Percentiles rank a stretch among this genome's conserved stretches.
Evolutionary conservation across 2,113 vertebrate species (phyloP).

Genomic region (Python bivittatus): DNA sequence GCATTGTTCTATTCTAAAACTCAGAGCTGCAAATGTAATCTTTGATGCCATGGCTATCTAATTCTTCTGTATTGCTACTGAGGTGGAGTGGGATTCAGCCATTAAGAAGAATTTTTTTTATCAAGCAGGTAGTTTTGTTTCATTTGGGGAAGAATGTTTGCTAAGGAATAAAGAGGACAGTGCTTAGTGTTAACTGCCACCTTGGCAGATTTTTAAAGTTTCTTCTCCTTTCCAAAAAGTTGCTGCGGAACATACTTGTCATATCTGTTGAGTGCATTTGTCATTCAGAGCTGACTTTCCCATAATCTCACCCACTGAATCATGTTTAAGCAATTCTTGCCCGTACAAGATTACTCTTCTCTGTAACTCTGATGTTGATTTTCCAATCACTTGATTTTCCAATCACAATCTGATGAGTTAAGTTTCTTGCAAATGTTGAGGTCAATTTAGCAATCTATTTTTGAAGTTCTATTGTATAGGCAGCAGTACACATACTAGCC

Average conservation of each 20-base stretch:
- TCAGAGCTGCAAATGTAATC: constrained; percentile 53
- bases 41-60: constrained; percentile 58
- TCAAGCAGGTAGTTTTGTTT: background rate
- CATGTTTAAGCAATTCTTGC: background rate
- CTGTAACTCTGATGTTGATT: constrained; percentile 10
- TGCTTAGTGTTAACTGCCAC: constrained; percentile 13
- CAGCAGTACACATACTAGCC: background rate
- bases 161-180: background rate
- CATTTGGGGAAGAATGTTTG: constrained; percentile 37
- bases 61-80: constrained; percentile 56
- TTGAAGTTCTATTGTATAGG: background rate
- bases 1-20: constrained; percentile 49
- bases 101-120: constrained; percentile 10
- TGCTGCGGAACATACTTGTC: background rate
- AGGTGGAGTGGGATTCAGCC: constrained; percentile 42
- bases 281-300: constrained; percentile 1
- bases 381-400: constrained; percentile 23
- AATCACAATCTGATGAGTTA: constrained; percentile 29
- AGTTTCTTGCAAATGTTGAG: constrained; percentile 24
- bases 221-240: background rate
- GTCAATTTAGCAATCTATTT: constrained; percentile 39
- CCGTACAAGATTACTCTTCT: background rate
- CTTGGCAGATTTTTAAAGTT: background rate
- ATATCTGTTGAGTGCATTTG: background rate
- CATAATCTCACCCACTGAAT: background rate